Evolutionary conservation across 2,113 vertebrate genomes (phyloP).

Genomic region (Antechinus flavipes): DNA sequence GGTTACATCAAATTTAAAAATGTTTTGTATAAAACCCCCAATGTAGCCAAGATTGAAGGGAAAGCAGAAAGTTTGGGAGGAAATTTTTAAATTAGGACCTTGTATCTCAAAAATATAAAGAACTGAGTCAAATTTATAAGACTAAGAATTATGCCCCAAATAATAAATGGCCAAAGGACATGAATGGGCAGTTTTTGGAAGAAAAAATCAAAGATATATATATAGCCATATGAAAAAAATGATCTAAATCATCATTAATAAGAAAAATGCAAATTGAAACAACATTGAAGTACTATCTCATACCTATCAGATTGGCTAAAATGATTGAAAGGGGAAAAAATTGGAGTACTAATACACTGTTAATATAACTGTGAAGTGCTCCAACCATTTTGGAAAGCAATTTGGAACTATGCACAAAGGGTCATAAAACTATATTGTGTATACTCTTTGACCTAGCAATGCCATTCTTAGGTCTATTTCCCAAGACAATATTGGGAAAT

Average conservation of each 20-base stretch:
- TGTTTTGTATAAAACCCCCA: too few species aligned
- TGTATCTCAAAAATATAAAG: not conserved
- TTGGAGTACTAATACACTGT: not conserved
- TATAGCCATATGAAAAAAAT: not conserved
- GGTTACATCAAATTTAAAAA: too few species aligned
- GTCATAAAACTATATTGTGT: not conserved
- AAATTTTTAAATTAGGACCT: too few species aligned
- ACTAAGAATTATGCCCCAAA: not conserved
- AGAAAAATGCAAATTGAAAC: not conserved
- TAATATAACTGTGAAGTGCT: too few species aligned
- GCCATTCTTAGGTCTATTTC: not conserved
- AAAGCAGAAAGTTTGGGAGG: too few species aligned
- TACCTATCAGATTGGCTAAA: not conserved
- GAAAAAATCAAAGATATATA: not conserved
- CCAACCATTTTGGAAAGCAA: not conserved
- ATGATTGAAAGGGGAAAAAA: not conserved
- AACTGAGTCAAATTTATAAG: not conserved
- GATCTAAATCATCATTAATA: not conserved
- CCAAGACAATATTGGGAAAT: not conserved
- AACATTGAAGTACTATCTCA: not conserved
- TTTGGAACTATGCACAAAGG: not conserved
- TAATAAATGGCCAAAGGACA: not conserved
- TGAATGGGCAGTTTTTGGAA: not conserved
- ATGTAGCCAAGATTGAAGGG: too few species aligned
- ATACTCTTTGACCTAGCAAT: not conserved